These are phyloP conservation scores for Caerostris darwini DNA, from an alignment of 1,140 invertebrate species.

Conservation along the genomic window DNA sequence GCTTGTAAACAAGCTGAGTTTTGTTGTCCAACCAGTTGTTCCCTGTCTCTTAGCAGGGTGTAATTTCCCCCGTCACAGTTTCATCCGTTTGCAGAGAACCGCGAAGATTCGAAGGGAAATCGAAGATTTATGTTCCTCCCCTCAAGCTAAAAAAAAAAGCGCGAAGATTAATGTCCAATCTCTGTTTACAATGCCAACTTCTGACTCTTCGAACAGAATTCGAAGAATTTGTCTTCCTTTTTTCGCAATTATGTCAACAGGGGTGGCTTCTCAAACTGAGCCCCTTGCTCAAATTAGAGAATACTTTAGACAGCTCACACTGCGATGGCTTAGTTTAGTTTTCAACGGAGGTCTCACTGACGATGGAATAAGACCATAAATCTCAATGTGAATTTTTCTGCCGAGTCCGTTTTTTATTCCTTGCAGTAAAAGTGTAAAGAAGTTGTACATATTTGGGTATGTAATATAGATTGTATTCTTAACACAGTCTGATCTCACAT, in stretches of 20 bases:
- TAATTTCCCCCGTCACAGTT: not conserved
- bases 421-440: too few relatives aligned
- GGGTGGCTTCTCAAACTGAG: not conserved
- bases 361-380: too few relatives aligned
- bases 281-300: not conserved
- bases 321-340: not conserved
- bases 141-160: not conserved
- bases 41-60: too few relatives aligned
- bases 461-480: too few relatives aligned
- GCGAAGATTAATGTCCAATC: not conserved
- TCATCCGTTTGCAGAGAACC: not conserved
- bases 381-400: too few relatives aligned
- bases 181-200: not conserved
- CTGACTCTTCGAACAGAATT: not conserved
- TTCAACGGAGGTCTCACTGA: not conserved
- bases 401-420: too few relatives aligned
- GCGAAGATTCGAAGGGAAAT: not conserved
- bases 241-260: not conserved
- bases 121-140: not conserved
- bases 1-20: too few relatives aligned
- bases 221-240: not conserved
- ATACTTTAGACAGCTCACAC: not conserved
- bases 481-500: too few relatives aligned
- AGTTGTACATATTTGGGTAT: too few relatives aligned
- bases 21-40: too few relatives aligned